phyloP scores from a whole-genome alignment of 2,113 vertebrate species.

The Forbesichthys papilliferus region DNA sequence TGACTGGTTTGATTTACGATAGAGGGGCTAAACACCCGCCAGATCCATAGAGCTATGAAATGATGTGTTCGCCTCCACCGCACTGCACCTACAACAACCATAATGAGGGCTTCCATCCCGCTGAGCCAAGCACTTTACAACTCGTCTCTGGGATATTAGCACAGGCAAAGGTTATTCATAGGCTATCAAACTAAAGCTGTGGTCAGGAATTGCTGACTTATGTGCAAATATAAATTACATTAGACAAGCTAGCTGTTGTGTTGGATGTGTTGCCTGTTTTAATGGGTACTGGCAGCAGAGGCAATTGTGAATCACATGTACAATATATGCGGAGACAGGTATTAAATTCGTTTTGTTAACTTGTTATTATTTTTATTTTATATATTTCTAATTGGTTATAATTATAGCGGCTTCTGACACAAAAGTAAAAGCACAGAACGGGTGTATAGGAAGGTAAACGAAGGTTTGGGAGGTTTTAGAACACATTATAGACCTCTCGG shows the following conservation, averaged over 20 bases:
- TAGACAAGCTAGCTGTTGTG: slow-evolving; percentile 56
- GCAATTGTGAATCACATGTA: slow-evolving; percentile 3
- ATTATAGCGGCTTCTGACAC: background rate
- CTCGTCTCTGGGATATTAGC: slow-evolving; percentile 64
- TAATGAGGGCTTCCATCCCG: slow-evolving; percentile 55
- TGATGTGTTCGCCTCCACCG: slow-evolving; percentile 33
- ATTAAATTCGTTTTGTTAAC: slow-evolving; percentile 40
- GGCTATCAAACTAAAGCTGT: slow-evolving; percentile 50
- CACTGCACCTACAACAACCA: slow-evolving; percentile 29
- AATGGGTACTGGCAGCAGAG: slow-evolving; percentile 39
- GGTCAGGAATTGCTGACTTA: slow-evolving; percentile 74
- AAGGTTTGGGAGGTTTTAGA: slow-evolving; percentile 23
- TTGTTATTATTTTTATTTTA: background rate
- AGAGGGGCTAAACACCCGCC: slow-evolving; percentile 40
- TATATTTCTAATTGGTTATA: background rate
- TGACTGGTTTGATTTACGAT: slow-evolving; percentile 46
- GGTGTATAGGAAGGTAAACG: background rate
- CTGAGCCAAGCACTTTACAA: slow-evolving; percentile 71
- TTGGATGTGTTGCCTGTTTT: slow-evolving; percentile 51
- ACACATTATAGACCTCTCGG: slow-evolving; percentile 34
- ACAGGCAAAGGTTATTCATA: slow-evolving; percentile 57
- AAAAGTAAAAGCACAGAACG: background rate
- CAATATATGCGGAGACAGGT: slow-evolving; percentile 13
- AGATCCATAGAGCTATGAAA: slow-evolving; percentile 48
- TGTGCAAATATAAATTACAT: slow-evolving; percentile 73